phyloP scores from a whole-genome alignment of 2,113 vertebrate genomes.

The Noturus placidus region DNA sequence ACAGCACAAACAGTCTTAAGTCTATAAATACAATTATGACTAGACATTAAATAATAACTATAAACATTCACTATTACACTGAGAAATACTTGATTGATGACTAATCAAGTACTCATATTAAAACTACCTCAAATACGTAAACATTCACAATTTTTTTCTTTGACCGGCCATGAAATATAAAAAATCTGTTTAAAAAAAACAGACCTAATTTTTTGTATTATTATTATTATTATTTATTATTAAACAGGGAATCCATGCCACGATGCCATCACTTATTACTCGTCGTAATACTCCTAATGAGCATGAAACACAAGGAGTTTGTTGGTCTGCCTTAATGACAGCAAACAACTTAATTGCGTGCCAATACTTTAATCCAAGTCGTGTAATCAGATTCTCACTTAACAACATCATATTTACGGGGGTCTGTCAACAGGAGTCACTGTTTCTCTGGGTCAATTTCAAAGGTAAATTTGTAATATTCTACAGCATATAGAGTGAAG shows the following conservation, averaged over 20 bases:
- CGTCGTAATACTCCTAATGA: neutral
- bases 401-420: neutral
- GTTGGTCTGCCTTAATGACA: neutral
- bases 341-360: neutral
- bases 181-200: neutral
- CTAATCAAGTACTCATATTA: neutral
- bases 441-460: neutral
- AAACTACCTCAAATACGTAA: neutral
- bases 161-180: neutral
- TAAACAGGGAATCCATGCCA: neutral
- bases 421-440: neutral
- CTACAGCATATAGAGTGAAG: neutral
- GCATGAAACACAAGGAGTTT: neutral
- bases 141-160: neutral
- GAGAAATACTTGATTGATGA: neutral
- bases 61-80: neutral
- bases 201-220: neutral
- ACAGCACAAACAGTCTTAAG: neutral
- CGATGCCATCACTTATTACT: neutral
- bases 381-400: too few species aligned
- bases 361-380: neutral
- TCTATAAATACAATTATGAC: neutral
- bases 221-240: too few species aligned
- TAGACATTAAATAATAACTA: neutral
- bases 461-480: neutral